Conservation (phyloP, 2,888 invertebrate species). For the Noctua janthina region DNA sequence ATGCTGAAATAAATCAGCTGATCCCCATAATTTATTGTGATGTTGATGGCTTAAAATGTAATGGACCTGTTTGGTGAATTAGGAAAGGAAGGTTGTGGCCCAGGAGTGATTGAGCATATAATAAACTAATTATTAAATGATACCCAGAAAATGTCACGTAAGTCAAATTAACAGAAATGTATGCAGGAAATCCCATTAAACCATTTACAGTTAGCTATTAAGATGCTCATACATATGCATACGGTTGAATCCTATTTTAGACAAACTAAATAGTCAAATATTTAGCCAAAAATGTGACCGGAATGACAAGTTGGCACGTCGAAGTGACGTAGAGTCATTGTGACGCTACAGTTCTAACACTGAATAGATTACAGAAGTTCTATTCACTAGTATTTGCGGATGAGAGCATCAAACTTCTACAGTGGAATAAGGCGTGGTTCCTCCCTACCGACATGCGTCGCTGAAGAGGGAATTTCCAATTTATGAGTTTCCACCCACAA, state of each 20-base stretch:
- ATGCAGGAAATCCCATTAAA: constrained; percentile 3
- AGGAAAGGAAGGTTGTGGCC: neutral
- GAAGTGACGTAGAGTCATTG: constrained; percentile 38
- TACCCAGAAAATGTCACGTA: neutral
- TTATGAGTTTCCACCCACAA: neutral
- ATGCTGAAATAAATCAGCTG: constrained; percentile 13
- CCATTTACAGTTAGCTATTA: constrained; percentile 40
- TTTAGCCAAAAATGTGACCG: constrained; percentile 36
- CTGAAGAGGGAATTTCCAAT: neutral
- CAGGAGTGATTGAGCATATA: neutral
- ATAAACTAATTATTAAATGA: neutral
- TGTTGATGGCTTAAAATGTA: neutral
- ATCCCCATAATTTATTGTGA: neutral
- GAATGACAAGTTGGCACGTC: constrained; percentile 44
- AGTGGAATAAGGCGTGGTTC: neutral
- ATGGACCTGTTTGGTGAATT: neutral
- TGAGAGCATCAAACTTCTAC: neutral
- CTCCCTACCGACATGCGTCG: neutral
- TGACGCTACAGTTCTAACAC: constrained; percentile 14
- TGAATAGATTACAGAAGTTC: constrained; percentile 34
- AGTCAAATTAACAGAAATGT: neutral
- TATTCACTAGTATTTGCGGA: neutral
- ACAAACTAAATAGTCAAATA: constrained; percentile 21
- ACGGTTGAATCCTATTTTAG: constrained; percentile 10
- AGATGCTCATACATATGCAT: constrained; percentile 33